Evolutionary conservation across 2,797 vertebrate species (phyloP).

Genomic region (Acipenser ruthenus): DNA sequence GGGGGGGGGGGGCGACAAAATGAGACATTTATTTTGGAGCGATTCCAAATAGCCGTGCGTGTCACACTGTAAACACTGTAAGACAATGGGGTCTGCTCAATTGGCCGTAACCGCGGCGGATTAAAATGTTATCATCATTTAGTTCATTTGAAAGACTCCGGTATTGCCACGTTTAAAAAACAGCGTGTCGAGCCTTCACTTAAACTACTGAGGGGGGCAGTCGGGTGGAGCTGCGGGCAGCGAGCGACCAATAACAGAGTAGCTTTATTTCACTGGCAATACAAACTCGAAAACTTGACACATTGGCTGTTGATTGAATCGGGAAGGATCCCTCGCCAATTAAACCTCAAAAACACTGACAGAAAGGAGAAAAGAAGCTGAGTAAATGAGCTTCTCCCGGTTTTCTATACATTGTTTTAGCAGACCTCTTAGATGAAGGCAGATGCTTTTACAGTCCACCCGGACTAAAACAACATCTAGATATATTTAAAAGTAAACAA

Average conservation of each 20-base stretch:
- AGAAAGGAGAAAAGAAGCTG: slow-evolving; percentile 6
- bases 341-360: slow-evolving; percentile 26
- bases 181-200: too few species aligned
- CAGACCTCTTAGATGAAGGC: slow-evolving; percentile 30
- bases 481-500: slow-evolving; percentile 1
- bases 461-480: slow-evolving; percentile 6
- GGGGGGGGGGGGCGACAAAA: too few species aligned
- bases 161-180: too few species aligned
- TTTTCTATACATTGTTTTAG: not conserved
- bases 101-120: too few species aligned
- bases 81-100: too few species aligned
- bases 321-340: slow-evolving; percentile 31
- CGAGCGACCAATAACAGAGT: slow-evolving; percentile 36
- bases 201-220: slow-evolving; percentile 28
- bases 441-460: slow-evolving; percentile 11
- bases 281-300: slow-evolving; percentile 38
- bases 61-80: too few species aligned
- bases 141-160: too few species aligned
- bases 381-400: not conserved
- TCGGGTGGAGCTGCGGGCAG: slow-evolving; percentile 8
- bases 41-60: too few species aligned
- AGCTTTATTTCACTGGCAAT: slow-evolving; percentile 27
- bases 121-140: too few species aligned
- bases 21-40: too few species aligned
- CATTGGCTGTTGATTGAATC: slow-evolving; percentile 35